These are phyloP conservation scores for Scytalopus superciliaris DNA, from an alignment of 2,113 vertebrate genomes.

Conservation along the genomic window DNA sequence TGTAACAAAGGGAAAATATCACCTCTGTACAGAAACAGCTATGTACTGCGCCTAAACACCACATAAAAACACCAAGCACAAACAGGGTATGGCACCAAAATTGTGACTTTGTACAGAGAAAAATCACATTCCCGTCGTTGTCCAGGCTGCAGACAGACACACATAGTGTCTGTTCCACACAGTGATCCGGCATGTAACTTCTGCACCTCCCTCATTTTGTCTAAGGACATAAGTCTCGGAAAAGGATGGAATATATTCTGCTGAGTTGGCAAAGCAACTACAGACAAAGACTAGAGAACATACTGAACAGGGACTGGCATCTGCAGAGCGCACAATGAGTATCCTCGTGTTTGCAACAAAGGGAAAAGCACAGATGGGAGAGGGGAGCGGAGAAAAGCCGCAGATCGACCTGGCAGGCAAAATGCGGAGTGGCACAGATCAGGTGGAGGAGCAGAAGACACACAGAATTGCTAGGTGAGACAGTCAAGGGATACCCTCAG, in stretches of 20 bases:
- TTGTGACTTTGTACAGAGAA: fast-evolving
- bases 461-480: neutral
- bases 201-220: neutral
- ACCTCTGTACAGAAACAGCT: fast-evolving
- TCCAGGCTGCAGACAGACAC: neutral
- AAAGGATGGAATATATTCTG: slow-evolving; percentile 1
- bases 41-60: neutral
- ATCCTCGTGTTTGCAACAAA: neutral
- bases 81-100: neutral
- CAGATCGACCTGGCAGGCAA: neutral
- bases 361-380: slow-evolving; percentile 3
- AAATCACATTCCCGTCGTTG: neutral
- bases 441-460: neutral
- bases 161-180: neutral
- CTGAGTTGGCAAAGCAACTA: neutral
- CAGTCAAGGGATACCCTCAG: neutral
- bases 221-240: fast-evolving
- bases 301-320: neutral
- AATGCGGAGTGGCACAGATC: neutral
- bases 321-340: neutral
- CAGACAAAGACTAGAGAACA: neutral
- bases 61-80: neutral
- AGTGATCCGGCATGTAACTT: neutral
- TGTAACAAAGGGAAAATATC: neutral
- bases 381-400: neutral